Conservation (phyloP, 2,113 vertebrate species). For the Alethe castanea region DNA sequence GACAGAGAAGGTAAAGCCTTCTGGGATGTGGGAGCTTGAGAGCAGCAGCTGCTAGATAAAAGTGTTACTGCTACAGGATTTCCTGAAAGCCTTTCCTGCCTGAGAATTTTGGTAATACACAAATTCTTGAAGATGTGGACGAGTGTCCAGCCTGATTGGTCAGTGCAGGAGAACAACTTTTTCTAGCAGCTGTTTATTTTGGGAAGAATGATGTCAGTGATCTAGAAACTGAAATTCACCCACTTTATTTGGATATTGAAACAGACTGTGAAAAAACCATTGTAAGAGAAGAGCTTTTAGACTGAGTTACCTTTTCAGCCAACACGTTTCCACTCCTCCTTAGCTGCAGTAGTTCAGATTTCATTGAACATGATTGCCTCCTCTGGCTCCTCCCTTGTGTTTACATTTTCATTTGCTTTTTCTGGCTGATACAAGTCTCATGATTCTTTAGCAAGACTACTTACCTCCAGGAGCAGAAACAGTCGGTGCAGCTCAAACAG, state of each 20-base stretch:
- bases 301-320: background rate
- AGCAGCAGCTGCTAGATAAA: background rate
- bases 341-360: conserved; percentile 74
- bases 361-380: conserved; percentile 67
- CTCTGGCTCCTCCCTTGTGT: conserved; percentile 75
- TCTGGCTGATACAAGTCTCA: conserved; percentile 71
- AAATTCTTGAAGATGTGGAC: background rate
- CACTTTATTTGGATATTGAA: background rate
- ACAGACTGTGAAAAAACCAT: background rate
- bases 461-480: conserved; percentile 50
- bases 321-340: conserved; percentile 4
- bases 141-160: background rate
- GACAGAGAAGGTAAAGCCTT: background rate
- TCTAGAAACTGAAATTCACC: background rate
- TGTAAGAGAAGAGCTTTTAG: background rate
- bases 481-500: background rate
- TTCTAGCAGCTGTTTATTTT: background rate
- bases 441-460: conserved; percentile 62
- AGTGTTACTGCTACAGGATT: background rate
- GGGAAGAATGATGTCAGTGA: background rate
- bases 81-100: background rate
- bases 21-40: background rate
- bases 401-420: conserved; percentile 83
- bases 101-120: background rate
- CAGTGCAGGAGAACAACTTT: background rate